These are phyloP conservation scores for Stylophora pistillata DNA, from an alignment of 64 coral and sea anemone genomes.

Conservation along the genomic window DNA sequence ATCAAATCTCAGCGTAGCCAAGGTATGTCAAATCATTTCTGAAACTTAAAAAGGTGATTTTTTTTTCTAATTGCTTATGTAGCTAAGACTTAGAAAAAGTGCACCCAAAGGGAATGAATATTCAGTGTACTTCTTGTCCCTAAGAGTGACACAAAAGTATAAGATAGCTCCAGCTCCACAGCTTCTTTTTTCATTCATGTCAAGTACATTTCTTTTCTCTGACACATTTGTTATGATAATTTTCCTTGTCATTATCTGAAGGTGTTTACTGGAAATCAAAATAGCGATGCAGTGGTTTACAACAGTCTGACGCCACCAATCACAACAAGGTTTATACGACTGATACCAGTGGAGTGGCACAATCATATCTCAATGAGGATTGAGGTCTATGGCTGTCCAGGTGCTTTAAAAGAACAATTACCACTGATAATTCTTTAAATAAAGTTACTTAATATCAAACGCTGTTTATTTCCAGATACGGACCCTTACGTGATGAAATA, in stretches of 20 bases:
- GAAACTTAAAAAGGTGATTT: no score
- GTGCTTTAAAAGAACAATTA: not conserved
- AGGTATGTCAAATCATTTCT: not conserved
- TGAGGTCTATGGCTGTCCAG: slow-evolving; percentile 37
- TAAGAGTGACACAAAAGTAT: no score
- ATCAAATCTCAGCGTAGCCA: not conserved
- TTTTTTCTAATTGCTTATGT: no score
- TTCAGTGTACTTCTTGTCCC: no score
- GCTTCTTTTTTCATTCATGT: no score
- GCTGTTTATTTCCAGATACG: not conserved
- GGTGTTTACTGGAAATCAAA: slow-evolving; percentile 23
- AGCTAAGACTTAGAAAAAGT: no score
- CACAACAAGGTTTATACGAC: slow-evolving; percentile 4
- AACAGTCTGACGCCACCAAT: not conserved
- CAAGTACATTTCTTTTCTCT: no score
- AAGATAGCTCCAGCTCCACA: no score
- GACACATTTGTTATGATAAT: no score
- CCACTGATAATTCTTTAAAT: not conserved
- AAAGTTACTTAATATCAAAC: not conserved
- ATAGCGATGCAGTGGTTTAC: not conserved
- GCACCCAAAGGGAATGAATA: no score
- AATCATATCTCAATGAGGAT: slow-evolving; percentile 31
- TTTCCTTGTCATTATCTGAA: not conserved
- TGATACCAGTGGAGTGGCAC: slow-evolving; percentile 17
- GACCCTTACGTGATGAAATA: no score